A percentile compares a stretch with the other conserved stretches of the same genome.
These are phyloP conservation scores for Drosophila vallismaia DNA, from an alignment of 2,888 invertebrate species.

Conservation along the genomic window DNA sequence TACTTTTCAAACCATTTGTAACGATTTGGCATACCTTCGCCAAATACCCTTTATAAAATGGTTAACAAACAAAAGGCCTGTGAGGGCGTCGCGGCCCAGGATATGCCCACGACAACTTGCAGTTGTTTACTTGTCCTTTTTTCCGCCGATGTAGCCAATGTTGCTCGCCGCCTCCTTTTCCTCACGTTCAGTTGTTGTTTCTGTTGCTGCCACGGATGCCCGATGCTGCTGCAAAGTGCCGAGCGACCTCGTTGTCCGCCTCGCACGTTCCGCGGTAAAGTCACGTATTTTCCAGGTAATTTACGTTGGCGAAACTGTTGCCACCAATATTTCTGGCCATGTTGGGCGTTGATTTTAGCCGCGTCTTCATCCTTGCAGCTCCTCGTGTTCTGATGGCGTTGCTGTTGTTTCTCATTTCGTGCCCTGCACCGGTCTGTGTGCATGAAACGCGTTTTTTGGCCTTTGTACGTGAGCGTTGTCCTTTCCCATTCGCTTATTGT, in stretches of 20 bases:
- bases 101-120: conserved; percentile 45
- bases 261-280: conserved; percentile 70
- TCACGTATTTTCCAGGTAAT: conserved; percentile 84
- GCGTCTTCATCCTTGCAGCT: conserved; percentile 22
- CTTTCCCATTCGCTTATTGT: conserved; percentile 65
- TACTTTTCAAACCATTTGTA: not conserved
- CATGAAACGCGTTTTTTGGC: conserved; percentile 78
- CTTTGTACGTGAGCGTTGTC: conserved; percentile 71
- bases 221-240: conserved; percentile 15
- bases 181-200: conserved; percentile 37
- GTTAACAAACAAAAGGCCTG: conserved; percentile 20
- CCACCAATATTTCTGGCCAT: conserved; percentile 75
- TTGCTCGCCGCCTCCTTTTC: conserved; percentile 18
- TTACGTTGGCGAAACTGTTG: conserved; percentile 82
- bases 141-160: conserved; percentile 12
- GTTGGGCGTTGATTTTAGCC: conserved; percentile 61
- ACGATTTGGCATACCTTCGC: not conserved
- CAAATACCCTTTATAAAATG: not conserved
- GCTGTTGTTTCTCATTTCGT: conserved; percentile 27
- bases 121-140: conserved; percentile 51
- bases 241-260: conserved; percentile 39
- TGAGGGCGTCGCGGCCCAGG: conserved; percentile 27
- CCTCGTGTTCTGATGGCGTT: conserved; percentile 8
- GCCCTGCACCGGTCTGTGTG: conserved; percentile 27
- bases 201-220: conserved; percentile 18